Conservation (phyloP, 1,140 invertebrate species). For the Charaxes varanes region DNA sequence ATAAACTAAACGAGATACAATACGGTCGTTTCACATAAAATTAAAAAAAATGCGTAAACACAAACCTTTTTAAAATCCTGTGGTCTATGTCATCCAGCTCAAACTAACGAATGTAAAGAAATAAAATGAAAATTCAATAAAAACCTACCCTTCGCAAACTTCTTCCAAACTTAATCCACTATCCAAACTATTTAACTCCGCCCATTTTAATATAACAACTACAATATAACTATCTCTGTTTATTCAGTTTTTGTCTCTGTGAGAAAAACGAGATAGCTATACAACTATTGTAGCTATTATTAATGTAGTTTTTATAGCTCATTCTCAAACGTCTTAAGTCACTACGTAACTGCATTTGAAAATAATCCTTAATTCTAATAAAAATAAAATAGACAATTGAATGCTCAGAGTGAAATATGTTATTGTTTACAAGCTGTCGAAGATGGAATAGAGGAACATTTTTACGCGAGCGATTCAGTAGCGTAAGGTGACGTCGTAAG, state of each 20-base stretch:
- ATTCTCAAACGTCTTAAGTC: conserved; percentile 24
- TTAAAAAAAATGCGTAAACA: no score
- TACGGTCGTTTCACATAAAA: no score
- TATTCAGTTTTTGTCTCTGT: conserved; percentile 10
- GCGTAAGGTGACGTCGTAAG: conserved; percentile 60
- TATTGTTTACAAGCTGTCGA: conserved; percentile 18
- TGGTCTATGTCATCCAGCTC: no score
- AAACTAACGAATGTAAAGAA: conserved; percentile 7
- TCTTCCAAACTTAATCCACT: conserved; percentile 63
- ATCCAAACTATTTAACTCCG: conserved; percentile 60
- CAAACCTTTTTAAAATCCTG: no score
- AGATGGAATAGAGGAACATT: conserved; percentile 53
- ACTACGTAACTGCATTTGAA: neutral
- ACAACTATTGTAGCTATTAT: conserved; percentile 49
- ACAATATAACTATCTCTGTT: conserved; percentile 37
- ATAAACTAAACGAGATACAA: no score
- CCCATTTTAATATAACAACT: conserved; percentile 30
- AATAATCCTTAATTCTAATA: conserved; percentile 7
- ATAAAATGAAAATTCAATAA: conserved; percentile 56
- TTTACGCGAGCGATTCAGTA: conserved; percentile 68
- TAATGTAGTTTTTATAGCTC: conserved; percentile 55
- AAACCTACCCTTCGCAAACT: conserved; percentile 60
- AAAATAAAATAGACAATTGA: conserved; percentile 7
- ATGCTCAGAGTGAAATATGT: conserved; percentile 6
- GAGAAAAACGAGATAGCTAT: conserved; percentile 37